Base-by-base conservation (phyloP, 2,888 invertebrate genomes). In the Luperina testacea region DNA sequence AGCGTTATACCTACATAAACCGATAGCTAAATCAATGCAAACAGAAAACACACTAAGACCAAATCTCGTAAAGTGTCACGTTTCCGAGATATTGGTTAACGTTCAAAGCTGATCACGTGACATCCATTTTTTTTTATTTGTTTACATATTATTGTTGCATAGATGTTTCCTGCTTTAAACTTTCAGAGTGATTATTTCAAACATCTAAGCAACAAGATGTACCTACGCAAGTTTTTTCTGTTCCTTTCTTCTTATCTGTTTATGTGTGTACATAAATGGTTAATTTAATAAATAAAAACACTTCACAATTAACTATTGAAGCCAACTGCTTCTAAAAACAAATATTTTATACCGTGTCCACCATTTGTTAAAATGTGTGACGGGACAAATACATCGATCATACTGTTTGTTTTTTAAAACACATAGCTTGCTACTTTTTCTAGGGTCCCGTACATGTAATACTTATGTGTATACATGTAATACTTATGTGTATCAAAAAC, bases 301-400 rank as follows among this genome's bases (percentile, higher is more conserved):
- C 42, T 80, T 82, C 38, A 78, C 64, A 63, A 69, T 72, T 59
- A 59, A 80, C 59, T 69, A n/a, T 65, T 77, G 45, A 78, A 76
- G 67, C 68, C 72, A 61, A 73, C 59, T 61, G 42, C 57, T 77
- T 70, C 57, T 68, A 70, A 59, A 67, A 84, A 69, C 38, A 75
- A 17, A 75, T 75, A 73, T 83, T 83, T 83, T 68, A 71, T 64
- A 64, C n/a, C 32, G 32, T 1, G 61, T 57, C 65, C 20, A 51
- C 53, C 64, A 38, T 57, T 61, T 64, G 71, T 74, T 24, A 51
- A 77, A 83, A 77, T 73, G 53, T 73, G 73, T 83, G 73, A 73
- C 73, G 15, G 42, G 0, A 48, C 63, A 67, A 38, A 83, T 74
- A 74, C 74, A 72, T 83, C 73, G 73, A 63, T 83, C 59, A 73